A percentile compares a stretch with the other conserved stretches of the same genome.
Conservation (phyloP, 1,140 invertebrate genomes). For the Penaeus japonicus region DNA sequence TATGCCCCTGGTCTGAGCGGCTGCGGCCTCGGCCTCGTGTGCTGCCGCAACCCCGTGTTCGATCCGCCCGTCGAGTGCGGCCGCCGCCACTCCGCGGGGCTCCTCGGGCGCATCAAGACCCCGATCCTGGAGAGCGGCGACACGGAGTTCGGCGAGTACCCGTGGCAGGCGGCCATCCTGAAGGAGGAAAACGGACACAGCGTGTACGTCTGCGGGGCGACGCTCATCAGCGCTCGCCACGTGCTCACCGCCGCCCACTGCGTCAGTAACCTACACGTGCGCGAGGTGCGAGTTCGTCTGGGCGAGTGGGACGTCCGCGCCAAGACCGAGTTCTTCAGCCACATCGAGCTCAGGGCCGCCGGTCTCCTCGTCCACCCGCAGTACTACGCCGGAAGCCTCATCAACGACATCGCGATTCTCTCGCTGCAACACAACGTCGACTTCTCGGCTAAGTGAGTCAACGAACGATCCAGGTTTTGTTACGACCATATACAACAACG, state of each 20-base stretch:
- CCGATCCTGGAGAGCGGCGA: slow-evolving; percentile 73
- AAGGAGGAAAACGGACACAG: slow-evolving; percentile 89
- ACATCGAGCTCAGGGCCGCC: slow-evolving; percentile 84
- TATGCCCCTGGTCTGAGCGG: slow-evolving; percentile 24
- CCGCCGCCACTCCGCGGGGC: slow-evolving; percentile 59
- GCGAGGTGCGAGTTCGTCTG: slow-evolving; percentile 82
- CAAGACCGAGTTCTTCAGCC: slow-evolving; percentile 91
- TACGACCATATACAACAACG: too few species aligned
- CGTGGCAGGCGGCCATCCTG: slow-evolving; percentile 89
- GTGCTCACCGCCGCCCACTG: slow-evolving; percentile 86
- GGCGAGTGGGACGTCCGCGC: slow-evolving; percentile 96
- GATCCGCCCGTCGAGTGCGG: slow-evolving; percentile 57
- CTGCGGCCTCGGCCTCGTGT: slow-evolving; percentile 21
- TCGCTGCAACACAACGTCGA: slow-evolving; percentile 82
- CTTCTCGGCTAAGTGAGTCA: slow-evolving; percentile 69
- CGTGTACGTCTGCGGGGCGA: slow-evolving; percentile 79
- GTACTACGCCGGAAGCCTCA: slow-evolving; percentile 88
- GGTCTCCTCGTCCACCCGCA: slow-evolving; percentile 84
- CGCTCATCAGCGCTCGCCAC: slow-evolving; percentile 78
- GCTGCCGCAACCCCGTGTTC: slow-evolving; percentile 33
- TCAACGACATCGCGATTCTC: slow-evolving; percentile 88
- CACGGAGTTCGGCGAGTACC: slow-evolving; percentile 90
- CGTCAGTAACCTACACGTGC: slow-evolving; percentile 65
- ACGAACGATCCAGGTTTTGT: too few species aligned
- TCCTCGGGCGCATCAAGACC: slow-evolving; percentile 62